These are phyloP conservation scores for Pitta sordida DNA, from an alignment of 2,113 vertebrate species.

Conservation along the genomic window DNA sequence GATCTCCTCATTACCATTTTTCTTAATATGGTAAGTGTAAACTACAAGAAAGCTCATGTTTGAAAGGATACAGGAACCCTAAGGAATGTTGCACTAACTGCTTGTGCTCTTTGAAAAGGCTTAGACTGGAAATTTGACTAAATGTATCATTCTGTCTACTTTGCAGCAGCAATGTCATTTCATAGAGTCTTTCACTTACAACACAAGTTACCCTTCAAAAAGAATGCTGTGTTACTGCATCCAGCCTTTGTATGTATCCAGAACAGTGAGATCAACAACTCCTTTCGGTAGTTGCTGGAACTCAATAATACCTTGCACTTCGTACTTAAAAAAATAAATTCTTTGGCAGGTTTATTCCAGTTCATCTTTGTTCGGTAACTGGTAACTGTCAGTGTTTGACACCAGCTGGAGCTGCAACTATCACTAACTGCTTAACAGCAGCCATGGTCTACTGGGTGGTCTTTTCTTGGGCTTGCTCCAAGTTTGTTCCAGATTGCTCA, in stretches of 20 bases:
- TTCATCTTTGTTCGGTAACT: constrained; percentile 21
- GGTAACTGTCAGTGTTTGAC: constrained; percentile 42
- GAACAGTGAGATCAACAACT: constrained; percentile 22
- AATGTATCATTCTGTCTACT: constrained; percentile 36
- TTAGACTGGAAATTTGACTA: constrained; percentile 23
- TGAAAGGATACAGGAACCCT: constrained; percentile 51
- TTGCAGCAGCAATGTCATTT: constrained; percentile 36
- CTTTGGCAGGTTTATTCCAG: constrained; percentile 28
- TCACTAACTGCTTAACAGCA: not conserved
- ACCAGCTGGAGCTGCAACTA: constrained; percentile 25
- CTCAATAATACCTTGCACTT: not conserved
- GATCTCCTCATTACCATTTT: constrained; percentile 70
- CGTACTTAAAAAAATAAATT: not conserved
- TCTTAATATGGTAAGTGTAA: constrained; percentile 68
- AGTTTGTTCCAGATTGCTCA: not conserved
- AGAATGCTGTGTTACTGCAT: not conserved
- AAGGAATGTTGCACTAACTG: constrained; percentile 31
- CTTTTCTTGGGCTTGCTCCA: constrained; percentile 39
- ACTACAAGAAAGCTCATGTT: constrained; percentile 46
- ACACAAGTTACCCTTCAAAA: constrained; percentile 8
- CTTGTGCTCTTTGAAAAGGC: constrained; percentile 42
- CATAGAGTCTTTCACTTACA: not conserved
- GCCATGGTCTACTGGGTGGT: constrained; percentile 53
- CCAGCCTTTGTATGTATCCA: not conserved
- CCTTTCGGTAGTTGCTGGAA: constrained; percentile 19